These are phyloP conservation scores for Molossus molossus DNA, from an alignment of 2,797 vertebrate genomes.

Conservation along the genomic window DNA sequence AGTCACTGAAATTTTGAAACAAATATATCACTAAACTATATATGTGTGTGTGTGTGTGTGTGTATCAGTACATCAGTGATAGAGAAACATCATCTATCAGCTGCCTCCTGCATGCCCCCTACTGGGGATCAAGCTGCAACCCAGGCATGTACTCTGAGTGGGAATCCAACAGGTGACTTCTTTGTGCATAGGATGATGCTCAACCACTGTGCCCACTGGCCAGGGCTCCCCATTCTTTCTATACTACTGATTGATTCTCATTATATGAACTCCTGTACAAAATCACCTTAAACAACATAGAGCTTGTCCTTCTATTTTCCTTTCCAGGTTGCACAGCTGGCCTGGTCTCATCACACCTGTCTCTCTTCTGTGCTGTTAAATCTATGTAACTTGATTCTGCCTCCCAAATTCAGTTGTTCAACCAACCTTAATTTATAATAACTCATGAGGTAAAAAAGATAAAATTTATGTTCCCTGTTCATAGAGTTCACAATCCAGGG, in stretches of 20 bases:
- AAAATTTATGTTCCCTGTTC: not conserved
- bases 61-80: not conserved
- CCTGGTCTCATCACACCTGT: not conserved
- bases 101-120: not conserved
- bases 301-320: not conserved
- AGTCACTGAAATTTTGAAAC: slow-evolving; percentile 44
- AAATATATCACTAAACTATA: not conserved
- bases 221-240: not conserved
- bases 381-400: not conserved
- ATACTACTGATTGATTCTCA: not conserved
- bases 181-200: not conserved
- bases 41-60: not conserved
- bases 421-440: not conserved
- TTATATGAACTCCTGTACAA: not conserved
- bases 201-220: not conserved
- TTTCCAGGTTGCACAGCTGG: not conserved
- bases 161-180: not conserved
- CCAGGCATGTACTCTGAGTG: not conserved
- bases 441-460: not conserved
- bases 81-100: not conserved
- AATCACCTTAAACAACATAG: not conserved
- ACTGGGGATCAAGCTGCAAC: not conserved
- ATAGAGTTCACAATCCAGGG: not conserved
- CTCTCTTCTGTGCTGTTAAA: not conserved
- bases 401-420: slow-evolving; percentile 7